Evolutionary conservation across 64 coral and sea anemone species (phyloP).

Genomic region (Exaiptasia diaphana): DNA sequence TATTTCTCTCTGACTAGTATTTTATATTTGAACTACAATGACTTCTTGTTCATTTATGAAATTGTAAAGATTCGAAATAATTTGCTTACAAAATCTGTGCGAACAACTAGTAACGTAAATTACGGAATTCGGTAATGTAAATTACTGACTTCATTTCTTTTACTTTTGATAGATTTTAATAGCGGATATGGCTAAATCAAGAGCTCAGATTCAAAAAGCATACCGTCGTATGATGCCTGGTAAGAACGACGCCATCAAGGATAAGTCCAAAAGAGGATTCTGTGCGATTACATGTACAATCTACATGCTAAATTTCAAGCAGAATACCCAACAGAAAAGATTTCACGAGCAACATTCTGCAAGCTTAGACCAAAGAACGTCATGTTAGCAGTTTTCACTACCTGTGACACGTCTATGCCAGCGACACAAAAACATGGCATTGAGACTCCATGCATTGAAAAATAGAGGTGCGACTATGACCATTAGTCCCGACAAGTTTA

Average conservation of each 20-base stretch:
- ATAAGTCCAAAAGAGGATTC: neutral
- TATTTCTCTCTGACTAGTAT: no score
- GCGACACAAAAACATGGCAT: conserved; percentile 36
- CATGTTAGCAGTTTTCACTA: neutral
- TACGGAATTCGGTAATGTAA: no score
- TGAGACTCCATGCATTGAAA: conserved; percentile 17
- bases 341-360: conserved; percentile 3
- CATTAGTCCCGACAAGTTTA: conserved; percentile 19
- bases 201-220: no score
- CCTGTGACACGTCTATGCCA: conserved; percentile 24
- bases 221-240: conserved; percentile 19
- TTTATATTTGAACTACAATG: no score
- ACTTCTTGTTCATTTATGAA: no score
- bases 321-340: neutral
- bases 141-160: no score
- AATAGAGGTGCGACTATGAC: neutral
- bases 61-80: no score
- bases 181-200: no score
- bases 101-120: no score
- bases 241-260: neutral
- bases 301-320: neutral
- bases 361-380: neutral
- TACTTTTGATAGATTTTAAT: no score
- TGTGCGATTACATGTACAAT: conserved; percentile 10
- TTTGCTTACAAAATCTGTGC: no score